Evolutionary conservation across 1,140 invertebrate genomes (phyloP).

Genomic region (Drosophila biarmipes): DNA sequence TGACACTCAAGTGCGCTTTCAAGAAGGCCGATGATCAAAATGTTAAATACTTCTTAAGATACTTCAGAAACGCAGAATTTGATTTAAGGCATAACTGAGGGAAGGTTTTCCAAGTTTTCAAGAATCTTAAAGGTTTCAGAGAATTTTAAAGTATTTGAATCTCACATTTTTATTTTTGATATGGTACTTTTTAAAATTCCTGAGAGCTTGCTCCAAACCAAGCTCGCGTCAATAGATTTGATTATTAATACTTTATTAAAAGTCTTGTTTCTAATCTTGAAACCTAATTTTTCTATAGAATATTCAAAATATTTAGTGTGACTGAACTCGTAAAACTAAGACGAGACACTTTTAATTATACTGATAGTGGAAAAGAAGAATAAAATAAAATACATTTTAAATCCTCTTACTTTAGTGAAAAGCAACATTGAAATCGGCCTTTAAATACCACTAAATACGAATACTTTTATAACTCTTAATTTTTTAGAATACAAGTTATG

Average conservation of each 20-base stretch:
- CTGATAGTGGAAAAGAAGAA: neutral
- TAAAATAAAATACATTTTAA: neutral
- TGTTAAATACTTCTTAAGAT: neutral
- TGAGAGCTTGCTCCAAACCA: too few species aligned
- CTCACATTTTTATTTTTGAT: too few species aligned
- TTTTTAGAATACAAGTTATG: neutral
- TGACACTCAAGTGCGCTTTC: constrained; percentile 22
- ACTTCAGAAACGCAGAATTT: neutral
- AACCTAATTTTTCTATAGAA: too few species aligned
- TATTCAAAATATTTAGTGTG: too few species aligned
- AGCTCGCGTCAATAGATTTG: too few species aligned
- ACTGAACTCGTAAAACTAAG: neutral
- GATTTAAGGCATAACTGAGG: neutral
- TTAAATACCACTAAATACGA: neutral
- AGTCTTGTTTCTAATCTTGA: too few species aligned
- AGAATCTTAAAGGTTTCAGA: neutral
- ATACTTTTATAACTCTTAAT: neutral
- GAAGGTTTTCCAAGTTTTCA: neutral
- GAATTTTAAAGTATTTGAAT: neutral
- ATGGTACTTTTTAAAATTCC: too few species aligned
- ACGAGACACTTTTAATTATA: neutral
- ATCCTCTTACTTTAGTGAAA: too few species aligned
- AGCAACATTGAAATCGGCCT: neutral
- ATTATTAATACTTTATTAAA: too few species aligned
- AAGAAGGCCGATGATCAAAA: constrained; percentile 15